These are phyloP conservation scores for Chrysochloris asiatica DNA, from an alignment of 2,113 vertebrate genomes.

Conservation along the genomic window DNA sequence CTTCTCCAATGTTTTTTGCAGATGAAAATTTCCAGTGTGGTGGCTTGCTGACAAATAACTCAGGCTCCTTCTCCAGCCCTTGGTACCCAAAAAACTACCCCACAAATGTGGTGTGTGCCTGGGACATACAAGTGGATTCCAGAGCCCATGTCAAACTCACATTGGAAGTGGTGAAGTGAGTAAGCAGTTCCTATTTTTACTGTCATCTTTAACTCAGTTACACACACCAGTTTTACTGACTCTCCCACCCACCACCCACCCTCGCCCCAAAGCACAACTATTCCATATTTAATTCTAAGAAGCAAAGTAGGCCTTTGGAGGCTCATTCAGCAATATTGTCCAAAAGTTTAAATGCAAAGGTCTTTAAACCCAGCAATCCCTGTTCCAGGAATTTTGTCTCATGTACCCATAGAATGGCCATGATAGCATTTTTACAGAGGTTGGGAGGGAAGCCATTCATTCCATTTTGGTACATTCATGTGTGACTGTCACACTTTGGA, in stretches of 20 bases:
- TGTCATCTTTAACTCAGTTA: background rate
- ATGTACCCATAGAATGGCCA: background rate
- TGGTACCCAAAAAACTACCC: constrained; percentile 75
- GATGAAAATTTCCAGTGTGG: constrained; percentile 67
- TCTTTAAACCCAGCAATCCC: background rate
- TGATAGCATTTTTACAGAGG: no score
- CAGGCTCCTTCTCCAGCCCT: constrained; percentile 74
- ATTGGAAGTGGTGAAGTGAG: constrained; percentile 66
- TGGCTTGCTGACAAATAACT: constrained; percentile 66
- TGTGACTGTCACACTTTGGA: background rate
- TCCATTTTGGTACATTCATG: background rate
- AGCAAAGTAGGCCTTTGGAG: background rate
- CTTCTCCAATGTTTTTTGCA: constrained; percentile 43
- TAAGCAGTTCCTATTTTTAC: background rate
- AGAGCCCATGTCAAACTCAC: constrained; percentile 58
- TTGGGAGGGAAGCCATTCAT: background rate
- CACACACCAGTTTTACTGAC: background rate
- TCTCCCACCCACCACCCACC: fast-evolving
- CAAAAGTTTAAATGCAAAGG: background rate
- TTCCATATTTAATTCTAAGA: background rate
- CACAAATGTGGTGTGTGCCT: constrained; percentile 53
- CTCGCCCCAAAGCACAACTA: no score
- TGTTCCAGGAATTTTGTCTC: background rate
- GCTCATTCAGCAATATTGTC: background rate
- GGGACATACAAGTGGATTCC: constrained; percentile 69